Evolutionary conservation across 2,888 invertebrate genomes (phyloP), one percentile per base, ranked within the genome.

Genomic region (Brachypterus glaber): DNA sequence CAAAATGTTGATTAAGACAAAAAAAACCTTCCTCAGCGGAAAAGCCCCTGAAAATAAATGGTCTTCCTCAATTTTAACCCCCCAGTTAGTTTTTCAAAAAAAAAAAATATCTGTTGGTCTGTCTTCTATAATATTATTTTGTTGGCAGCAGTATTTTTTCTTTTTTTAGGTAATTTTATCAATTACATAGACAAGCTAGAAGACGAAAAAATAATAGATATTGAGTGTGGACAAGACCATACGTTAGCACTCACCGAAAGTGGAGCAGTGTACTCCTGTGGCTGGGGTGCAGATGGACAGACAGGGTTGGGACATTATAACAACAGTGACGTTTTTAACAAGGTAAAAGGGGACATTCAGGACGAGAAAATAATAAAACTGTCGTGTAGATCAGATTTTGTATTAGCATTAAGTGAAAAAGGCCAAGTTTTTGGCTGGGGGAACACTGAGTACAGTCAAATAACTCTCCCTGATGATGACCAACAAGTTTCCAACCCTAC

Each of bases 341-440:
- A 68, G 26, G 76, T 86, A 0, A 71, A 76, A 44, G 96, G 95
- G 1, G 95, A 93, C 57, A 76, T 95, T 36, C 74, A 78, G 33
- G 75, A 76, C 12, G 89, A 92, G 65, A 80, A 70, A 43, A 88
- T 97, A 37, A 71, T 82, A 5, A 83, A 89, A 62, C 58, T 96
- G 0, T 74, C 88, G 0, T 82, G 83, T 31, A 70, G 78, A 26
- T 87, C 80, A 0, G 93, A 95, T 63, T 91, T 89, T 63, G 85
- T 88, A 9, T 64, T 97, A 44, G 96, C 95, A 5, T 63, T 95
- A 17, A 90, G 80, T 66, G 87, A 90, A 46, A 78, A 79, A 52
- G 93, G 95, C 3, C 86, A 92, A 53, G 73, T 92, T 2, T 96
- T 93, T 66, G 96, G 93, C 1, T 97, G 96, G 95, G 96, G 97